Conservation (phyloP, 1,140 invertebrate genomes). For the Trichonephila clavata region DNA sequence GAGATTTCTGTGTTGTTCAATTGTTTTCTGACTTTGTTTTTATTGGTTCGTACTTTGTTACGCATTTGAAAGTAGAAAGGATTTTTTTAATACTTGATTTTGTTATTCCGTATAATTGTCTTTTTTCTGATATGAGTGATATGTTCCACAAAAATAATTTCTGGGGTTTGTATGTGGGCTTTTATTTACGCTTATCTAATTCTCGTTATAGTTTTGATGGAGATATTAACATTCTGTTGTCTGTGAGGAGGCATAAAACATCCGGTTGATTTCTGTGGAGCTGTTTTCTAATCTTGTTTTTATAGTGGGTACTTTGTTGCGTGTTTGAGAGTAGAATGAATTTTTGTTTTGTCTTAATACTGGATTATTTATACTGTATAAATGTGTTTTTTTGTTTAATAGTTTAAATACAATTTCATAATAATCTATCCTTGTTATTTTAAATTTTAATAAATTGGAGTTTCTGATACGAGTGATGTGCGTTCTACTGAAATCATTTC, state of each 20-base stretch:
- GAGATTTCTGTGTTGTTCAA: background rate
- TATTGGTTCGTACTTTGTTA: background rate
- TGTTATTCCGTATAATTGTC: no score
- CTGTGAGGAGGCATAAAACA: background rate
- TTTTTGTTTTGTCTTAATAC: no score
- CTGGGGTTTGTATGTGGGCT: background rate
- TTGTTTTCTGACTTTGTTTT: background rate
- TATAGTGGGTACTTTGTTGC: no score
- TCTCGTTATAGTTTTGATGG: background rate
- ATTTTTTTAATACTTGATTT: background rate
- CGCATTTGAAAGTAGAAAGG: background rate
- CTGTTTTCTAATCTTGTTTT: no score
- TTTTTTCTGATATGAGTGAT: background rate
- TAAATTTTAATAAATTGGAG: no score
- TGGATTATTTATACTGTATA: no score
- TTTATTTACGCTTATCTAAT: background rate
- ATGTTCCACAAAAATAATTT: background rate
- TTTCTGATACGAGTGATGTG: background rate
- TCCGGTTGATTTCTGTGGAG: no score
- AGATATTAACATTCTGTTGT: background rate
- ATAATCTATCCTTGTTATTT: no score
- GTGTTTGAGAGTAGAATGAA: no score
- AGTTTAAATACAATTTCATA: no score
- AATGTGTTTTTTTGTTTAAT: background rate
- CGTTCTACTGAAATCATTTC: background rate